Conservation (phyloP, 64 coral and sea anemone genomes). For the Stichodactyla helianthus region DNA sequence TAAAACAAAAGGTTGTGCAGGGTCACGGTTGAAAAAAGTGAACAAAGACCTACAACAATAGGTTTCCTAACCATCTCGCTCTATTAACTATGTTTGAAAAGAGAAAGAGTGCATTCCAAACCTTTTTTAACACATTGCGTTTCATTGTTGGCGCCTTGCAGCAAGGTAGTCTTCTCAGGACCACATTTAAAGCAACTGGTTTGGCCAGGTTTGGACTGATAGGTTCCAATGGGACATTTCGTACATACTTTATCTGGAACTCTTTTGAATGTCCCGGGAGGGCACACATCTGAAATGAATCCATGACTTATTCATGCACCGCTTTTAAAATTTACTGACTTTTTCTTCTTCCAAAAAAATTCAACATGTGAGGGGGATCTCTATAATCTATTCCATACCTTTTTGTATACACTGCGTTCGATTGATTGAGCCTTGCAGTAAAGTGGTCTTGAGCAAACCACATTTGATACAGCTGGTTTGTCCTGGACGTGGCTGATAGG, state of each 20-base stretch:
- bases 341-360: too few relatives aligned
- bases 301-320: too few relatives aligned
- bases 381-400: not conserved
- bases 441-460: not conserved
- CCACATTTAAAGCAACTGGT: not conserved
- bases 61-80: too few relatives aligned
- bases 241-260: not conserved
- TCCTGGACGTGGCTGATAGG: not conserved
- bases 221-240: slow-evolving; percentile 3
- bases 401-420: slow-evolving; percentile 1
- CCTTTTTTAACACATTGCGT: not conserved
- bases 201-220: not conserved
- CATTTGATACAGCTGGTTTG: slow-evolving; percentile 4
- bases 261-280: not conserved
- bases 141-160: not conserved
- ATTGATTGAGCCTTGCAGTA: not conserved
- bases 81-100: too few relatives aligned
- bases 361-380: too few relatives aligned
- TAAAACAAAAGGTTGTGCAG: too few relatives aligned
- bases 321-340: too few relatives aligned
- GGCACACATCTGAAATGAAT: not conserved
- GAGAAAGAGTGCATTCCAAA: too few relatives aligned
- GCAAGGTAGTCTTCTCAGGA: not conserved
- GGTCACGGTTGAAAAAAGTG: too few relatives aligned
- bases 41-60: too few relatives aligned